Evolutionary conservation across 2,797 vertebrate species (phyloP), one percentile per base, ranked within the genome.

Genomic region (Ambastaia sidthimunki): DNA sequence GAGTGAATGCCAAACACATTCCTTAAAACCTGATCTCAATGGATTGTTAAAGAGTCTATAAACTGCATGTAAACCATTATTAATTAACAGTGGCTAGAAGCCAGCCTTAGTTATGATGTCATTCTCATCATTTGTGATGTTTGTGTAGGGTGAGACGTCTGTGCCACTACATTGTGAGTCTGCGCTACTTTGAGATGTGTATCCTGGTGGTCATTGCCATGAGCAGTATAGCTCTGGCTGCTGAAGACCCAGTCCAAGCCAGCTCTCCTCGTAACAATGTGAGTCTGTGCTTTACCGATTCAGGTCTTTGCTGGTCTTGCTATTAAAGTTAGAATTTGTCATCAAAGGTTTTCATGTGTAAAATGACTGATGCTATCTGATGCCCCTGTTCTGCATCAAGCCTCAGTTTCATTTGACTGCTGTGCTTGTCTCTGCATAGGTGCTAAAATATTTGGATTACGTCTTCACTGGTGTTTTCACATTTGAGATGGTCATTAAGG

Each of bases 401-500:
- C 28, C 28, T 4, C 74, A 52, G 71, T 23, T 34, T 66, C 28
- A 47, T 55, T 16, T 62, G 15, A 48, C 47, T 19, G 37, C 54
- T 71, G 63, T 10, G 3, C 16, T 73, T 34, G 60, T 74, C 37
- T 12, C 63, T 80, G 80, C 59, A 77, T 81, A 99, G 98, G 97
- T 95, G 84, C 94, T 99, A 77, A 98, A 97, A 84, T 99, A 98
- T 90, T 91, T 99, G 94, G 98, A 99, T 91, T 99, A 98, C 54
- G 96, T 96, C 80, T 99, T 99, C 80, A 99, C 98, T 0, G 97
- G 97, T 0, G 98, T 99, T 85, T 99, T 99, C 87, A 99, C 98
- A 21, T 99, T 99, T 85, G 98, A 99, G 92, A 96, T 99, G 97
- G 96, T 99, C 85, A 98, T 99, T 83, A 99, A 99, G 96, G 98